phyloP scores from a whole-genome alignment of 1,140 invertebrate species.

The Pristionchus pacificus region DNA sequence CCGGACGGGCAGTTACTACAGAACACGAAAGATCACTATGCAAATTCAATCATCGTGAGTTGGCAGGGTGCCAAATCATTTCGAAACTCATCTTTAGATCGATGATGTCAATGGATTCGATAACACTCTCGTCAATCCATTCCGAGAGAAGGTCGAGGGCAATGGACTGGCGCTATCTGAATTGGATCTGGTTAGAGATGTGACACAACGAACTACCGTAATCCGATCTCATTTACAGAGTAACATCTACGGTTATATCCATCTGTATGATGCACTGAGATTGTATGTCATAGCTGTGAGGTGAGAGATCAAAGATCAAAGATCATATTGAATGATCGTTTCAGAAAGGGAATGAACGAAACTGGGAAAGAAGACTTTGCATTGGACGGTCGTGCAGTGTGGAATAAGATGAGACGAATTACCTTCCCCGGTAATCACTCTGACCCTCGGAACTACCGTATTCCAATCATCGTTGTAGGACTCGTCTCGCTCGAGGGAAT shows the following conservation, averaged over 20 bases:
- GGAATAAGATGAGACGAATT: constrained; percentile 47
- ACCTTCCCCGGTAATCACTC: constrained; percentile 38
- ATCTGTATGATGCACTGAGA: constrained; percentile 47
- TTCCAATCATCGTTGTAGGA: constrained; percentile 18
- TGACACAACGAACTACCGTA: not conserved
- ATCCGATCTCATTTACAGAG: constrained; percentile 21
- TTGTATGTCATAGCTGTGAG: constrained; percentile 45
- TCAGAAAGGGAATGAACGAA: constrained; percentile 34
- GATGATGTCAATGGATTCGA: constrained; percentile 52
- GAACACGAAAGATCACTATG: constrained; percentile 55
- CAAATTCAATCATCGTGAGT: constrained; percentile 50
- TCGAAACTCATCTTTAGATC: constrained; percentile 31
- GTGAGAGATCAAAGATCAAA: no score
- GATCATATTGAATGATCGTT: not conserved
- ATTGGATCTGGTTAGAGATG: constrained; percentile 26
- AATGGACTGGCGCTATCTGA: constrained; percentile 40
- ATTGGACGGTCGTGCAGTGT: constrained; percentile 40
- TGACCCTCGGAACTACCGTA: constrained; percentile 4
- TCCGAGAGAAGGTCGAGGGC: constrained; percentile 42
- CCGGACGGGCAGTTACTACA: constrained; percentile 49
- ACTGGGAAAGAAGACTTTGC: constrained; percentile 34
- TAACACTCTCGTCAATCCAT: constrained; percentile 44
- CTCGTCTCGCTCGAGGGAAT: constrained; percentile 42
- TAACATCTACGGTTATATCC: constrained; percentile 50
- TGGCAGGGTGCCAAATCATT: not conserved